phyloP scores from a whole-genome alignment of 2,113 vertebrate species.

The Parus major region DNA sequence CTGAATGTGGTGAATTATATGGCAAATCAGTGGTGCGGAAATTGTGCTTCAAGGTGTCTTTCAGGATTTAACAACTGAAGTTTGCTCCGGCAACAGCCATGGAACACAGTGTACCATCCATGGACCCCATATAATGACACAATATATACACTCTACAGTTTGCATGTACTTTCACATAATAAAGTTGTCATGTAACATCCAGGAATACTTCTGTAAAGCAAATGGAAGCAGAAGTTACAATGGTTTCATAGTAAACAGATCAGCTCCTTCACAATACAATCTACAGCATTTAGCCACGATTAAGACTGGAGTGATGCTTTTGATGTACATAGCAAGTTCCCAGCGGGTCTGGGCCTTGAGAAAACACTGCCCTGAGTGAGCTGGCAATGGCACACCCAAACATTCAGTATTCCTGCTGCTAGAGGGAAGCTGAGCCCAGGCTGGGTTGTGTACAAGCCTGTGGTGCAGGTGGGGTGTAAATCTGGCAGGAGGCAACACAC shows the following conservation, averaged over 20 bases:
- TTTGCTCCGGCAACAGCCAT: constrained; percentile 54
- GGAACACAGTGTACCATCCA: constrained; percentile 54
- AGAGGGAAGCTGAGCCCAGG: constrained; percentile 53
- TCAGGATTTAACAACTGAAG: constrained; percentile 66
- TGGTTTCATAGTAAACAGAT: constrained; percentile 63
- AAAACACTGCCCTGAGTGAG: constrained; percentile 52
- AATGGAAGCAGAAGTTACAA: constrained; percentile 70
- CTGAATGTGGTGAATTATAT: constrained; percentile 53
- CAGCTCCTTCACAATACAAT: constrained; percentile 65
- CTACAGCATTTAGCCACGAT: constrained; percentile 64
- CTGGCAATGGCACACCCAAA: constrained; percentile 32
- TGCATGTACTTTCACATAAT: constrained; percentile 69
- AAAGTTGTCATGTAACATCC: constrained; percentile 63
- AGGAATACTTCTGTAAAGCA: constrained; percentile 73
- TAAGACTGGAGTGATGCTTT: constrained; percentile 73
- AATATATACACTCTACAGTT: constrained; percentile 77
- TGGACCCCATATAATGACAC: constrained; percentile 58
- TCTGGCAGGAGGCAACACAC: neutral
- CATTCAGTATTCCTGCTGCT: constrained; percentile 68
- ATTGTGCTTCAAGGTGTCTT: constrained; percentile 79
- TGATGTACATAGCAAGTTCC: constrained; percentile 23
- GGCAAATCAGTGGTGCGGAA: constrained; percentile 56
- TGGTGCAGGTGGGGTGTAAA: neutral
- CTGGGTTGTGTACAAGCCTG: constrained; percentile 40
- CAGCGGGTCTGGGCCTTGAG: constrained; percentile 30